These are phyloP conservation scores for Perca flavescens DNA, from an alignment of 2,113 vertebrate species.

Conservation along the genomic window DNA sequence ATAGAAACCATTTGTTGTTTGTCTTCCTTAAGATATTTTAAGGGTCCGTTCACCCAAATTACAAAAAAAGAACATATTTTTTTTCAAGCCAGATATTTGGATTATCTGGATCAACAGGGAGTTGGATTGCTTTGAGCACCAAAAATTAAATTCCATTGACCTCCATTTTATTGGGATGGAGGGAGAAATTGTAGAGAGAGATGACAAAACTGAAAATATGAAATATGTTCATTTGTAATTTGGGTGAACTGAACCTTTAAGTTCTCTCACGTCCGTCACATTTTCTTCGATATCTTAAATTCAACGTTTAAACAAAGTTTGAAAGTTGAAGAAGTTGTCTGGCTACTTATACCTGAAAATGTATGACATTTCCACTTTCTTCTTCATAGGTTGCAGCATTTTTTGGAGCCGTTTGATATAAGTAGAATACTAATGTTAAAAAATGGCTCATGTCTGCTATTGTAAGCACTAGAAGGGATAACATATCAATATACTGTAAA, in stretches of 20 bases:
- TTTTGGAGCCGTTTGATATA: conserved; percentile 29
- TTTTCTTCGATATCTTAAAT: conserved; percentile 1
- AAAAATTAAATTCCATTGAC: background rate
- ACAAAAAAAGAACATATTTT: background rate
- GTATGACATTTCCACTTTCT: background rate
- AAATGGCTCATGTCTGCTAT: conserved; percentile 39
- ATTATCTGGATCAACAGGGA: background rate
- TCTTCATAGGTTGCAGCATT: background rate
- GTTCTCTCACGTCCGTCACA: background rate
- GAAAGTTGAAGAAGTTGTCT: background rate
- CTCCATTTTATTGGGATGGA: background rate
- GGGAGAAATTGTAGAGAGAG: background rate
- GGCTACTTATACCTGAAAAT: background rate
- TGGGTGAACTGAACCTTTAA: conserved; percentile 26
- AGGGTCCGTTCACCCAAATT: background rate
- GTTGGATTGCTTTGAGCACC: background rate
- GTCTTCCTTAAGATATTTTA: conserved; percentile 60
- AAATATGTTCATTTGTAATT: conserved; percentile 3
- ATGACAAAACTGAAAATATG: background rate
- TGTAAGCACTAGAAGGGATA: conserved; percentile 50
- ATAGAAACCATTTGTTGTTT: conserved; percentile 43
- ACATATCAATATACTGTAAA: conserved; percentile 63
- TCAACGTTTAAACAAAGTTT: background rate
- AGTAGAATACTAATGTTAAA: conserved; percentile 37
- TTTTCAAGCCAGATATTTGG: background rate